Base-by-base conservation (phyloP, 2,113 vertebrate genomes). In the Malurus melanocephalus region DNA sequence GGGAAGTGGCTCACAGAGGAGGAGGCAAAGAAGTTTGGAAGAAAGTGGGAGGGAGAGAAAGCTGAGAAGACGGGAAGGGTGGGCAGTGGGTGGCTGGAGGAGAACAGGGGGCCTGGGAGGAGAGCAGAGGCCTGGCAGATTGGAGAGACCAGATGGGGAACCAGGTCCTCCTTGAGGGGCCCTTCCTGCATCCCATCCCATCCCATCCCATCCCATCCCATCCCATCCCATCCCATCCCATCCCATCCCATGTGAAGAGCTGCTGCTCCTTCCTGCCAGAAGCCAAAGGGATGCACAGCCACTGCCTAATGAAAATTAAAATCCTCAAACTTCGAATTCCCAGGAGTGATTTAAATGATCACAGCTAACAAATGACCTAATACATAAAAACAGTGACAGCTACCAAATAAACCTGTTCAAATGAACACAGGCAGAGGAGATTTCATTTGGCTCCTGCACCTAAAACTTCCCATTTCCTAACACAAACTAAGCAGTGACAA, bases 391-490 rank as follows among this genome's bases (percentile, higher is more conserved):
- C 21, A 55, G 55, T 59, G 74, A 40, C 0, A 2, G 84, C 59
- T 62, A 80, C 81, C 35, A 87, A 84, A 67, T 11, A 79, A 69
- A 60, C 42, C 81, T 85, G 51, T 88, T 86, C 56, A 88, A 89
- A 93, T 57, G 67, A 92, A 75, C 64, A 61, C 23, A 83, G 3
- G 64, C 48, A 66, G 64, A 60, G 68, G 55, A 82, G 65, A 76
- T 77, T 86, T 79, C 72, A 69, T 91, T 89, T 92, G 77, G 73
- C 73, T 93, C 45, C 68, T 49, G 53, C 53, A 78, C 78, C 62
- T 86, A 78, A 93, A 95, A 89, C 86, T 83, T 87, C 23, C 68
- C 57, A 67, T 94, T 89, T 94, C 85, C 91, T 83, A 85, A 87
- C 65, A 61, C 86, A 95, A 95, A 87, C 56, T 42, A 89, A 90